phyloP scores from a whole-genome alignment of 1,140 invertebrate species.

The Papilio aristodemus region DNA sequence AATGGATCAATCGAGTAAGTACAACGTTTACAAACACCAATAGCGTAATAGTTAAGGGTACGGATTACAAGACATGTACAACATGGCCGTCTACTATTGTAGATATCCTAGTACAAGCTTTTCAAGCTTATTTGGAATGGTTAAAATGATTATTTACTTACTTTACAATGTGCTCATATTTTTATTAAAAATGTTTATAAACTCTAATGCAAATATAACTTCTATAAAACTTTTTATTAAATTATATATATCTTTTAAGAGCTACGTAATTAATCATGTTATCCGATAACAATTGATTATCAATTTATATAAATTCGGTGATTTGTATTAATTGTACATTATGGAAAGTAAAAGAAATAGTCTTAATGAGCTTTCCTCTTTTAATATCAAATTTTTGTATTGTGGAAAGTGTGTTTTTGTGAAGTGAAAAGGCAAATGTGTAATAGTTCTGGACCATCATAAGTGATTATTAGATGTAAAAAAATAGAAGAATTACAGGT shows the following conservation, averaged over 20 bases:
- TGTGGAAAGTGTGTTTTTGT: neutral
- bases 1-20: constrained; percentile 76
- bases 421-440: neutral
- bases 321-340: neutral
- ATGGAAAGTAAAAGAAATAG: neutral
- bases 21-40: no score
- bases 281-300: constrained; percentile 13
- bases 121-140: no score
- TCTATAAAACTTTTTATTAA: neutral
- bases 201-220: neutral
- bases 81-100: no score
- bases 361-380: neutral
- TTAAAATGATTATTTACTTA: no score
- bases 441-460: neutral
- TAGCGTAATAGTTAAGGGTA: no score
- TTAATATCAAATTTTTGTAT: neutral
- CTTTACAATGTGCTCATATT: no score
- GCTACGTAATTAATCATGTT: constrained; percentile 9
- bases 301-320: constrained; percentile 11
- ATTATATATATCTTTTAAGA: constrained; percentile 3
- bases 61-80: no score
- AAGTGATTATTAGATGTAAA: neutral
- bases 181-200: neutral
- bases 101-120: no score
- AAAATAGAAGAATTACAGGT: neutral